phyloP scores from a whole-genome alignment of 2,797 vertebrate genomes.

The Myotis vivesi region DNA sequence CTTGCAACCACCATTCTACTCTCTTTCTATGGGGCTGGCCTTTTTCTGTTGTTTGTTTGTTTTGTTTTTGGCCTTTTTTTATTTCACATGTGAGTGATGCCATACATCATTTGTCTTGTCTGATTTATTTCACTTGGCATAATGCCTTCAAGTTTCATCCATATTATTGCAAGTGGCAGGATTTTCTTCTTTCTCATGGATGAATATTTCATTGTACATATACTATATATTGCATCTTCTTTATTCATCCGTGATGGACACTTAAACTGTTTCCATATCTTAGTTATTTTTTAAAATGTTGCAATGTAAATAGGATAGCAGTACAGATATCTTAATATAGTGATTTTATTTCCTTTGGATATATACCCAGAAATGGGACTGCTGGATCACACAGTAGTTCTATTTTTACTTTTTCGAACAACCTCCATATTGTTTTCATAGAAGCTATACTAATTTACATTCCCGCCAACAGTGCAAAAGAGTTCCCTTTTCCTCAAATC shows the following conservation, averaged over 20 bases:
- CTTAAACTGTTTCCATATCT: not conserved
- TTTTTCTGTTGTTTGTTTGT: not conserved
- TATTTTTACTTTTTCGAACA: not conserved
- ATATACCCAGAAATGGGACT: not conserved
- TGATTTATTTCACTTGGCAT: not conserved
- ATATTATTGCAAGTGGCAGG: not conserved
- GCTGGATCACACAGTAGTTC: not conserved
- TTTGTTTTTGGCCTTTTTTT: not conserved
- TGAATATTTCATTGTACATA: not conserved
- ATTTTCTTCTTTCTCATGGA: not conserved
- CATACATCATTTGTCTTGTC: not conserved
- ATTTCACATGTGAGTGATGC: not conserved
- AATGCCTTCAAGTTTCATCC: not conserved
- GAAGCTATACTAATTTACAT: not conserved
- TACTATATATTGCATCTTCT: not conserved
- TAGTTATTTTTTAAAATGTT: not conserved
- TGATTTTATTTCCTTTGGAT: not conserved
- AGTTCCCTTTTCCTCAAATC: not conserved
- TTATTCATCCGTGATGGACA: not conserved
- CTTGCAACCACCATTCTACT: not conserved
- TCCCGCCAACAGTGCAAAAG: not conserved
- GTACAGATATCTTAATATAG: not conserved
- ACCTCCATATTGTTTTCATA: not conserved
- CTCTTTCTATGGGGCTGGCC: not conserved
- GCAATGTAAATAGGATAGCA: not conserved